Evolutionary conservation across 2,888 invertebrate genomes (phyloP).

Genomic region (Drosophila leonis): DNA sequence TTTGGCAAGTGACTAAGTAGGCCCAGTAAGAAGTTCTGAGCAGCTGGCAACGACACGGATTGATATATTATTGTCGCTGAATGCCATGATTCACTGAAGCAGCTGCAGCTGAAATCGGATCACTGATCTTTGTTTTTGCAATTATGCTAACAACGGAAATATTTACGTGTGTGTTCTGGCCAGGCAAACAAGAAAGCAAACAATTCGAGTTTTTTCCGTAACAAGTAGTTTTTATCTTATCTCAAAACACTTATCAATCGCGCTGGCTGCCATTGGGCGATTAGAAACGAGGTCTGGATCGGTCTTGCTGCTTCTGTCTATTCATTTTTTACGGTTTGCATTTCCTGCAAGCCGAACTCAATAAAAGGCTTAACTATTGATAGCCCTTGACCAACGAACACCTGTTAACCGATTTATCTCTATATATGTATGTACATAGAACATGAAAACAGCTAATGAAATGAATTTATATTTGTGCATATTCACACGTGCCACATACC

Average conservation of each 20-base stretch:
- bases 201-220: slow-evolving; percentile 36
- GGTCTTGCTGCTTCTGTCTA: slow-evolving; percentile 18
- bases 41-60: slow-evolving; percentile 1
- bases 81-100: slow-evolving; percentile 36
- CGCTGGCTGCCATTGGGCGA: slow-evolving; percentile 33
- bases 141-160: slow-evolving; percentile 26
- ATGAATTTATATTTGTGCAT: slow-evolving; percentile 9
- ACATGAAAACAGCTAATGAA: slow-evolving; percentile 6
- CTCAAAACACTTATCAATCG: slow-evolving; percentile 48
- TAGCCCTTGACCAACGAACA: slow-evolving; percentile 47
- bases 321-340: slow-evolving; percentile 13
- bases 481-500: slow-evolving; percentile 40
- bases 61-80: slow-evolving; percentile 8
- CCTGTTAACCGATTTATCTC: slow-evolving; percentile 40
- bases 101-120: slow-evolving; percentile 32
- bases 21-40: background rate
- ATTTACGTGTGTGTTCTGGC: slow-evolving; percentile 1
- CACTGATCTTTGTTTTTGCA: slow-evolving; percentile 28
- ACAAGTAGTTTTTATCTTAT: slow-evolving; percentile 48
- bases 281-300: slow-evolving; percentile 38
- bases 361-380: slow-evolving; percentile 50
- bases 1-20: slow-evolving; percentile 49
- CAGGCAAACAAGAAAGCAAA: slow-evolving; percentile 44
- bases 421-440: no score
- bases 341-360: slow-evolving; percentile 29